Conservation (phyloP, 2,113 vertebrate species). For the Ailuropoda melanoleuca region DNA sequence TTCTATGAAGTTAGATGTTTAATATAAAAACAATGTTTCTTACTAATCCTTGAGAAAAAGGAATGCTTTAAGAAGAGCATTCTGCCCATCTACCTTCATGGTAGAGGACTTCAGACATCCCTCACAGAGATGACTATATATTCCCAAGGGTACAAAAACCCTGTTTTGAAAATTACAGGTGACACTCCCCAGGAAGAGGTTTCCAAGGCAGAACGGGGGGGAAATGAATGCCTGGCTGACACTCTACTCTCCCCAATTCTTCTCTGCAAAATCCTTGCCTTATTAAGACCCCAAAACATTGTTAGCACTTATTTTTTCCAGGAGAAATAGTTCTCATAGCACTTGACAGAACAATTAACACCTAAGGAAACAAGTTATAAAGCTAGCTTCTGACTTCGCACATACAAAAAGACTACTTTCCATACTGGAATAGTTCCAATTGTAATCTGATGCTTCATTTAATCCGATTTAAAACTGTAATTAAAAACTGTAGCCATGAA, state of each 20-base stretch:
- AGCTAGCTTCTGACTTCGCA: slow-evolving; percentile 49
- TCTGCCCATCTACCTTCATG: background rate
- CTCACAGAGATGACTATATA: background rate
- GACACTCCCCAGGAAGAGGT: background rate
- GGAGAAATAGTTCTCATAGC: slow-evolving; percentile 41
- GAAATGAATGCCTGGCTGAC: background rate
- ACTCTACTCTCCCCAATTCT: background rate
- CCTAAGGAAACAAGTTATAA: slow-evolving; percentile 49
- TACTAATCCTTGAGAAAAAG: background rate
- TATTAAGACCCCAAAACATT: background rate
- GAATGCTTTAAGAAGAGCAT: background rate
- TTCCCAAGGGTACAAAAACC: background rate
- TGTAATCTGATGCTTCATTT: slow-evolving; percentile 5
- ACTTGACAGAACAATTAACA: slow-evolving; percentile 69
- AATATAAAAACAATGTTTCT: background rate
- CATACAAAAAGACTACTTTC: slow-evolving; percentile 41
- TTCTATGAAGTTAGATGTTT: background rate
- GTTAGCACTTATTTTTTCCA: slow-evolving; percentile 15
- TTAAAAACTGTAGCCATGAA: slow-evolving; percentile 46
- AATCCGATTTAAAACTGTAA: slow-evolving; percentile 54
- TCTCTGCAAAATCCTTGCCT: slow-evolving; percentile 11
- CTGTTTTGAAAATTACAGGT: background rate
- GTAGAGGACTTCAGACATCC: background rate
- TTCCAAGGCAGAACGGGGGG: background rate
- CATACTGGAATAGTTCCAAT: slow-evolving; percentile 4